Percentiles rank a stretch among this genome's conserved stretches.
These are phyloP conservation scores for Accipiter virgatus DNA, from an alignment of 2,113 vertebrate species.

Conservation along the genomic window DNA sequence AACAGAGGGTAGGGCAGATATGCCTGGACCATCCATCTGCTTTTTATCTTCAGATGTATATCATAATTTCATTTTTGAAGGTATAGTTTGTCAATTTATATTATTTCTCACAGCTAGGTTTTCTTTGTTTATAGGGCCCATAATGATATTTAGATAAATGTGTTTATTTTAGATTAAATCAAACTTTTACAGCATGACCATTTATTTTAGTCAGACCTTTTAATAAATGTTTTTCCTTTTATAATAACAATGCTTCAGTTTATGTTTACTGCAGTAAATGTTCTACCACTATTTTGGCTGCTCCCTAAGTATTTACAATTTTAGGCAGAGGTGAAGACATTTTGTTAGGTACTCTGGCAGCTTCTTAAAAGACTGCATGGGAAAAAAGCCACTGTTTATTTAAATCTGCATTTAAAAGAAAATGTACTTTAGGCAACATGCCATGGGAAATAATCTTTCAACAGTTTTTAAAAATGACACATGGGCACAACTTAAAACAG, in stretches of 20 bases:
- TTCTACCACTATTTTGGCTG: neutral
- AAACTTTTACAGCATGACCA: neutral
- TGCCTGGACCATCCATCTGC: neutral
- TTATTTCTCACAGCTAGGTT: neutral
- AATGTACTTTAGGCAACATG: neutral
- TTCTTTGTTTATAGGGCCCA: neutral
- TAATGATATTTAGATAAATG: neutral
- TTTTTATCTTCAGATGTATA: neutral
- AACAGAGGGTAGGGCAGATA: neutral
- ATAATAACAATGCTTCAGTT: neutral
- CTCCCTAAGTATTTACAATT: neutral
- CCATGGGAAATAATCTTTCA: neutral
- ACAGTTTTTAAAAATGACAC: neutral
- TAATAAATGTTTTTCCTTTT: neutral
- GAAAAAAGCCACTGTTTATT: neutral
- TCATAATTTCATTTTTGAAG: neutral
- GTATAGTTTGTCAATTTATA: neutral
- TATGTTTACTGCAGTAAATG: neutral
- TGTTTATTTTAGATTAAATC: neutral
- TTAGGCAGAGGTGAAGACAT: neutral
- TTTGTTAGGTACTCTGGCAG: neutral
- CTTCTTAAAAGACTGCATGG: neutral
- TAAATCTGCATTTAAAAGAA: constrained; percentile 10
- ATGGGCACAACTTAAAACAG: neutral
- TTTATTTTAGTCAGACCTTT: neutral